A percentile compares a stretch with the other conserved stretches of the same genome.
phyloP scores from a whole-genome alignment of 2,113 vertebrate genomes.

The Typhlomys cinereus region DNA sequence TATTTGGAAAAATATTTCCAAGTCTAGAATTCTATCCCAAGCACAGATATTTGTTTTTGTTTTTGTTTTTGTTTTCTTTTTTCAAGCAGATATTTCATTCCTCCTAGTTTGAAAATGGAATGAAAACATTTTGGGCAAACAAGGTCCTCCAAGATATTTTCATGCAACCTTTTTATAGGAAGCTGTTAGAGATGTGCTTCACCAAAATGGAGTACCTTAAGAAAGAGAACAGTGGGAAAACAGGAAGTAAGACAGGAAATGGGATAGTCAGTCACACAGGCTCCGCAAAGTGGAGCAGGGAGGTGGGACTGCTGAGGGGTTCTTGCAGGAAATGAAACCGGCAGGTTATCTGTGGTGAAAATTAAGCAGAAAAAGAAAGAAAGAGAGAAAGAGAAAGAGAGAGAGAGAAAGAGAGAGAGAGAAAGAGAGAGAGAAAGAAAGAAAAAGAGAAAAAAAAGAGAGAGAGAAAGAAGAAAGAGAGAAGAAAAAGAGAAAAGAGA shows the following conservation, averaged over 20 bases:
- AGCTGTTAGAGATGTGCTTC: background rate
- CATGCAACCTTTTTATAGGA: background rate
- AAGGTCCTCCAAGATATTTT: background rate
- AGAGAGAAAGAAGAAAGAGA: background rate
- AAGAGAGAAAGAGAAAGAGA: too few relatives aligned
- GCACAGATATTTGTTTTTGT: background rate
- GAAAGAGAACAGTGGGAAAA: background rate
- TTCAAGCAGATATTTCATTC: background rate
- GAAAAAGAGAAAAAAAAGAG: background rate
- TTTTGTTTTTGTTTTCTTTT: too few relatives aligned
- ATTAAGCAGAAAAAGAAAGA: background rate
- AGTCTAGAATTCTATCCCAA: background rate
- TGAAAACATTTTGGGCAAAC: background rate
- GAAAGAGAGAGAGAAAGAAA: background rate
- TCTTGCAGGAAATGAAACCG: background rate
- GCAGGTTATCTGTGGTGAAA: background rate
- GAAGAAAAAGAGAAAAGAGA: background rate
- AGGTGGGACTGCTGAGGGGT: background rate
- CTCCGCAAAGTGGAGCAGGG: background rate
- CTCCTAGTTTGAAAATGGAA: background rate
- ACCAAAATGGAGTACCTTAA: background rate
- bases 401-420: background rate
- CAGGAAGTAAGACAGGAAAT: background rate
- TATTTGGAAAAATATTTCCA: background rate
- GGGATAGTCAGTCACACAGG: too few relatives aligned